phyloP scores from a whole-genome alignment of 2,113 vertebrate genomes.

The Vulpes ferrilata region DNA sequence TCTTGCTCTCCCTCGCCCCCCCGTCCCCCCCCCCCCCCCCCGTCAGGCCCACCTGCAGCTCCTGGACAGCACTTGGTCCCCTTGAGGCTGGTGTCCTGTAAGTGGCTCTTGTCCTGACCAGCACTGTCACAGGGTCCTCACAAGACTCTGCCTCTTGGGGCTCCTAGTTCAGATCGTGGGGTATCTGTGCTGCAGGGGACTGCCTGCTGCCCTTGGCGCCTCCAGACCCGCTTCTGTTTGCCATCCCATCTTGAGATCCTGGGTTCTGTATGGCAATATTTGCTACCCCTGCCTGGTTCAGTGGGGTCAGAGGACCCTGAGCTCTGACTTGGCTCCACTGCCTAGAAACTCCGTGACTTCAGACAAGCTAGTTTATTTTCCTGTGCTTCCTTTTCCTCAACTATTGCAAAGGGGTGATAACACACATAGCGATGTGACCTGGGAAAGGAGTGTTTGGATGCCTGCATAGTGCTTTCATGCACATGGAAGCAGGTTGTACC shows the following conservation, averaged over 20 bases:
- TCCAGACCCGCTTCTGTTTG: not conserved
- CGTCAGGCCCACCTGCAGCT: too few species aligned
- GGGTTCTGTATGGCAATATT: not conserved
- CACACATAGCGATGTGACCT: not conserved
- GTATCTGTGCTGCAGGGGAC: not conserved
- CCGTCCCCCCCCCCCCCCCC: fast-evolving
- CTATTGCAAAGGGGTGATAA: not conserved
- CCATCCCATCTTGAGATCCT: not conserved
- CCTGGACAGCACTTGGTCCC: fast-evolving
- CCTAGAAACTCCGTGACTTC: not conserved
- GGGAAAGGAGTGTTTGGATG: not conserved
- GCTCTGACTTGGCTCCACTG: not conserved
- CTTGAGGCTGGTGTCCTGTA: not conserved
- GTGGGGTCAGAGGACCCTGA: not conserved
- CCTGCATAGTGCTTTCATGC: not conserved
- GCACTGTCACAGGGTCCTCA: not conserved
- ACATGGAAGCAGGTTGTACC: not conserved
- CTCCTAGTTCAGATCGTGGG: not conserved
- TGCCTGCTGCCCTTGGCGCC: too few species aligned
- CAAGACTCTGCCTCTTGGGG: fast-evolving
- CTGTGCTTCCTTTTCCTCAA: not conserved
- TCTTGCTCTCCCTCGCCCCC: fast-evolving
- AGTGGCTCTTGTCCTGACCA: not conserved
- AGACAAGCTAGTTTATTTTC: not conserved
- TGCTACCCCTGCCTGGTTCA: not conserved